Percentiles rank a stretch among this genome's conserved stretches.
These are phyloP conservation scores for Steinernema hermaphroditum DNA, from an alignment of 2,888 invertebrate genomes.

Conservation along the genomic window DNA sequence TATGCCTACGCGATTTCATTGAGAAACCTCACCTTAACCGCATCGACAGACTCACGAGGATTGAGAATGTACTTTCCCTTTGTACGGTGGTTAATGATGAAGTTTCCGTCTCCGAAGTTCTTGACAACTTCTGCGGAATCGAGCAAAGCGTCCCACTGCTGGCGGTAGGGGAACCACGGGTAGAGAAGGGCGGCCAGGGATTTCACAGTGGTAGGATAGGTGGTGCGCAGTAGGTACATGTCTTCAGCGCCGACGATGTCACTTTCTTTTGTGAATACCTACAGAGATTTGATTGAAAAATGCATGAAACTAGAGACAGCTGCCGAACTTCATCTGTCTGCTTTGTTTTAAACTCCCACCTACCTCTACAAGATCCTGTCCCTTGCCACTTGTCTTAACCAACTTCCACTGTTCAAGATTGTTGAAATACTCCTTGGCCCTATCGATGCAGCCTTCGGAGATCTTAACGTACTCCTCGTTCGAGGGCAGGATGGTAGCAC, in stretches of 20 bases:
- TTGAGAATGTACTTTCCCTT: conserved; percentile 34
- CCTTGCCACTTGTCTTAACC: neutral
- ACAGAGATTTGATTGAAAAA: neutral
- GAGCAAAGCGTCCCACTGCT: conserved; percentile 39
- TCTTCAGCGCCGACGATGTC: neutral
- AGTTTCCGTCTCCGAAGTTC: conserved; percentile 28
- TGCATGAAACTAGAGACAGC: no score
- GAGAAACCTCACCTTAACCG: conserved; percentile 5
- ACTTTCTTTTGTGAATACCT: conserved; percentile 4
- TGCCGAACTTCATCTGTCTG: no score
- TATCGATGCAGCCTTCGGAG: neutral
- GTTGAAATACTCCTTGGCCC: neutral
- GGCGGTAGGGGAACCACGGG: conserved; percentile 37
- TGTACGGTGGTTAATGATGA: conserved; percentile 35
- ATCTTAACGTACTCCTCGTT: conserved; percentile 5
- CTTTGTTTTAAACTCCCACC: no score
- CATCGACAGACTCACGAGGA: conserved; percentile 37
- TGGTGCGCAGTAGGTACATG: conserved; percentile 7
- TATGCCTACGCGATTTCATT: neutral
- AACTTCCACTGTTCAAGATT: conserved; percentile 13
- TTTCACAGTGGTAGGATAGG: neutral
- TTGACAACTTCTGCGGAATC: conserved; percentile 25
- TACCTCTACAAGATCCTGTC: conserved; percentile 2
- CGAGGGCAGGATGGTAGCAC: neutral
- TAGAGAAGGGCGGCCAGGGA: conserved; percentile 28